Evolutionary conservation across 64 coral and sea anemone species (phyloP).

Genomic region (Platygyra sinensis): DNA sequence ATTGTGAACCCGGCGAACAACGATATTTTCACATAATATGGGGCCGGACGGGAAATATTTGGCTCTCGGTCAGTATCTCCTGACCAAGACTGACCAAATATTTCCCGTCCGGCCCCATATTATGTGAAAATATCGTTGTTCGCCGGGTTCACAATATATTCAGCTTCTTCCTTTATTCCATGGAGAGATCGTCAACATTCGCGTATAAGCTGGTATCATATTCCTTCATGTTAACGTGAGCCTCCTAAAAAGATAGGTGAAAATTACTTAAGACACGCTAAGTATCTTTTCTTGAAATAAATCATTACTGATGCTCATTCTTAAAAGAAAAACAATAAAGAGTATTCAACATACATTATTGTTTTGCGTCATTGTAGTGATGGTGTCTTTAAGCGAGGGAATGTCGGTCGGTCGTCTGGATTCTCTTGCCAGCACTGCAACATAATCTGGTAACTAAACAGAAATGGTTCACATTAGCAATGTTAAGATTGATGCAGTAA

Average conservation of each 20-base stretch:
- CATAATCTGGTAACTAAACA: too few species aligned
- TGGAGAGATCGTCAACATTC: constrained; percentile 25
- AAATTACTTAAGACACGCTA: neutral
- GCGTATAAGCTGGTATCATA: constrained; percentile 13
- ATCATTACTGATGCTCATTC: too few species aligned
- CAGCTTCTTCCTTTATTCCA: neutral
- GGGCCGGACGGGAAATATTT: too few species aligned
- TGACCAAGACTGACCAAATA: too few species aligned
- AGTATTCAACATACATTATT: too few species aligned
- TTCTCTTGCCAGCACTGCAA: constrained; percentile 26
- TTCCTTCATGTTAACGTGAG: constrained; percentile 28
- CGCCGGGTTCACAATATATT: neutral
- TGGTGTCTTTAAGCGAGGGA: neutral
- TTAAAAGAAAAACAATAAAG: too few species aligned
- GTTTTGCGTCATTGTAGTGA: neutral
- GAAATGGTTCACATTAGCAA: too few species aligned
- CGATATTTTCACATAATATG: neutral
- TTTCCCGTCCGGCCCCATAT: too few species aligned
- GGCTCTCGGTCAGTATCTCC: too few species aligned
- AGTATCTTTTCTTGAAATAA: too few species aligned
- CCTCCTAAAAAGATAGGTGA: neutral
- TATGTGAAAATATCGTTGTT: neutral
- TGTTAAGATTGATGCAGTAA: too few species aligned
- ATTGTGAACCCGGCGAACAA: neutral
- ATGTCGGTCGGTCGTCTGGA: constrained; percentile 22